These are phyloP conservation scores for Lomographa bimaculata DNA, from an alignment of 2,888 invertebrate species.

Conservation along the genomic window DNA sequence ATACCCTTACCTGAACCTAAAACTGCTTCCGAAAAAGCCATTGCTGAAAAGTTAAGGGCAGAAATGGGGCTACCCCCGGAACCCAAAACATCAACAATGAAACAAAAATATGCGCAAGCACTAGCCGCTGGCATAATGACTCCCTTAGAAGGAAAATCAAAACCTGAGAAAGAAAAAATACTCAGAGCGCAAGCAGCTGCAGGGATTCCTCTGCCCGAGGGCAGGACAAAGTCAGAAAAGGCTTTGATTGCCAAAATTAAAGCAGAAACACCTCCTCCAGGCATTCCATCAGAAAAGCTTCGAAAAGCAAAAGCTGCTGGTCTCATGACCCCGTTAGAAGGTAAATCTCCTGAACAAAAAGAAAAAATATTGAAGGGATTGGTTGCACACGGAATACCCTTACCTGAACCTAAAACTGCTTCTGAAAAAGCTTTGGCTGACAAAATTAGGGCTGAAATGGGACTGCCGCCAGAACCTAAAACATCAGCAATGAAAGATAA, in stretches of 20 bases:
- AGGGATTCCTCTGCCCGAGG: conserved; percentile 36
- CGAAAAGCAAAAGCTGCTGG: no score
- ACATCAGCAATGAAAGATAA: no score
- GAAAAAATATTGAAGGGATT: no score
- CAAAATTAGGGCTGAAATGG: no score
- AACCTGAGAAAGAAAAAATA: conserved; percentile 32
- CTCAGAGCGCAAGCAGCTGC: conserved; percentile 27
- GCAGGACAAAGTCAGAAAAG: conserved; percentile 36
- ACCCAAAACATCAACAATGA: conserved; percentile 30
- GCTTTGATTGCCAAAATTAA: conserved; percentile 33
- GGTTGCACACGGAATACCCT: no score
- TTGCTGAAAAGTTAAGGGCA: conserved; percentile 33
- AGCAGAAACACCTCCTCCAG: conserved; percentile 21
- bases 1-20: conserved; percentile 36
- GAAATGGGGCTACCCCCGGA: conserved; percentile 41
- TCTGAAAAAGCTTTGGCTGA: no score
- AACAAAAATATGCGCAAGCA: conserved; percentile 36
- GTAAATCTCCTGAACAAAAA: no score
- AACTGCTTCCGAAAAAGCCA: conserved; percentile 38
- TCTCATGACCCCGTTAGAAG: no score
- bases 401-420: no score
- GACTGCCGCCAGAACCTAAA: no score
- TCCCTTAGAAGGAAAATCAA: conserved; percentile 39
- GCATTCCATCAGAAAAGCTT: no score
- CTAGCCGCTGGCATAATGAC: conserved; percentile 35